A percentile compares a stretch with the other conserved stretches of the same genome.
Conservation (phyloP, 2,888 invertebrate species). For the Geotrupes spiniger region DNA sequence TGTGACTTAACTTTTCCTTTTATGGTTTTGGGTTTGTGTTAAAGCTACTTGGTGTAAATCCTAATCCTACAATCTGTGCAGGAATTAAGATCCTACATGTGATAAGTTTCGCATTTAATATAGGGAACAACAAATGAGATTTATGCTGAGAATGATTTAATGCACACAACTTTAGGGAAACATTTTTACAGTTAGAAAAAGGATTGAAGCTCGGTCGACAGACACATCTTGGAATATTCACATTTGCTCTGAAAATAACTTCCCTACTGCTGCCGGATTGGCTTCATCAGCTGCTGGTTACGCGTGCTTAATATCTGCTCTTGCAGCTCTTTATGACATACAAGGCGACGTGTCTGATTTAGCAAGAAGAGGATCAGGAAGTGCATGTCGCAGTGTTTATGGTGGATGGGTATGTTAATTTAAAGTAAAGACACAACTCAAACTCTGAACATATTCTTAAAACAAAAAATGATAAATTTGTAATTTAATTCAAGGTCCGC, state of each 20-base stretch:
- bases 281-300: slow-evolving; percentile 99
- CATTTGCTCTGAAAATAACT: slow-evolving; percentile 91
- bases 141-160: too few relatives aligned
- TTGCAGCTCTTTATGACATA: slow-evolving; percentile 74
- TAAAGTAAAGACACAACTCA: neutral
- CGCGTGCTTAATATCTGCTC: slow-evolving; percentile 82
- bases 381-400: slow-evolving; percentile 91
- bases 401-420: slow-evolving; percentile 72
- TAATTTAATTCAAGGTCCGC: slow-evolving; percentile 56
- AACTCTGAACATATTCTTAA: neutral
- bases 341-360: slow-evolving; percentile 71
- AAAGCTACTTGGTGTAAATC: too few relatives aligned
- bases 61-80: too few relatives aligned
- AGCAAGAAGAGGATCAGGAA: slow-evolving; percentile 89
- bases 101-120: too few relatives aligned
- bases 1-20: too few relatives aligned
- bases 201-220: slow-evolving; percentile 46
- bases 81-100: too few relatives aligned
- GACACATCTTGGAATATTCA: slow-evolving; percentile 68
- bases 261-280: slow-evolving; percentile 96
- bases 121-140: too few relatives aligned
- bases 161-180: too few relatives aligned
- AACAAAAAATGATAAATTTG: neutral
- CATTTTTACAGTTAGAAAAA: slow-evolving; percentile 54
- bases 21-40: too few relatives aligned